Conservation (phyloP, 2,113 vertebrate species). For the Meles meles region DNA sequence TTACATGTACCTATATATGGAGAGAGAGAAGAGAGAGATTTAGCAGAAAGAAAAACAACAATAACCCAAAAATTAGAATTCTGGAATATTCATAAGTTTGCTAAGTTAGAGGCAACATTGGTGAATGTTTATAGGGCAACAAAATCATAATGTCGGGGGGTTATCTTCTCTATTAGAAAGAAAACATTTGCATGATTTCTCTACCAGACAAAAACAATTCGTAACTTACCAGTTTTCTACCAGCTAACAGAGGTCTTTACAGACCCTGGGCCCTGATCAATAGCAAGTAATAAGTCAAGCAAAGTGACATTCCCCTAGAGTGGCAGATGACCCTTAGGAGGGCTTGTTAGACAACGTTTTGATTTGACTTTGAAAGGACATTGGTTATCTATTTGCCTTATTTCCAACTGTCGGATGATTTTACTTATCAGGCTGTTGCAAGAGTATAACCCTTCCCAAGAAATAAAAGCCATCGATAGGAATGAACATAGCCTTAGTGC, state of each 20-base stretch:
- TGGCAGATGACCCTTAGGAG: background rate
- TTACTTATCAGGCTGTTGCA: slow-evolving; percentile 38
- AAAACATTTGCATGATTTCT: background rate
- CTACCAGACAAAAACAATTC: slow-evolving; percentile 27
- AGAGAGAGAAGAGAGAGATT: background rate
- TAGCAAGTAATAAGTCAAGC: slow-evolving; percentile 45
- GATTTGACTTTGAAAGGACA: slow-evolving; percentile 57
- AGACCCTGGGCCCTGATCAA: slow-evolving; percentile 20
- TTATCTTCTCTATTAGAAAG: background rate
- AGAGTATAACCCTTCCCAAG: background rate
- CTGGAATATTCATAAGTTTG: background rate
- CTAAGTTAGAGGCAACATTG: background rate
- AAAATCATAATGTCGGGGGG: background rate
- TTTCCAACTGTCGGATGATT: slow-evolving; percentile 1
- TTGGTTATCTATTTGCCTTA: slow-evolving; percentile 6
- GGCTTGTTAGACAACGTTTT: background rate
- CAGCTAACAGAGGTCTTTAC: background rate
- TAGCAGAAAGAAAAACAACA: background rate
- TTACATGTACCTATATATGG: background rate
- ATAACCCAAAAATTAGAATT: background rate
- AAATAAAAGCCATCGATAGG: background rate
- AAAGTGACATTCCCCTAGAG: slow-evolving; percentile 20
- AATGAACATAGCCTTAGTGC: background rate
- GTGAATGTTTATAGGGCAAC: background rate
- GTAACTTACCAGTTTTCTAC: slow-evolving; percentile 15